Base-by-base conservation (phyloP, 1,140 invertebrate species). In the Telenomus remus region DNA sequence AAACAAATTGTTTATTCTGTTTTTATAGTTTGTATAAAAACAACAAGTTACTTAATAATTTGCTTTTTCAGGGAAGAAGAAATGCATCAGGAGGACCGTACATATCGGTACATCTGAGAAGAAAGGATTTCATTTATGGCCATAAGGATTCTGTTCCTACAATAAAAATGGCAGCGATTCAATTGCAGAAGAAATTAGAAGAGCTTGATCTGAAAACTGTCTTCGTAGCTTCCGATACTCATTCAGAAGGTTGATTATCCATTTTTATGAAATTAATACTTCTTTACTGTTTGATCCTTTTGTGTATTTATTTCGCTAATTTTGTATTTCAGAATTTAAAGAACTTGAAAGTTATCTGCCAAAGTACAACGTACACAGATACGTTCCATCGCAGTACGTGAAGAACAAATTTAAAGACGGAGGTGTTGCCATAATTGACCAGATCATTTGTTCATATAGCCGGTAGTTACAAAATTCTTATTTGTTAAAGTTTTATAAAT, bases 361-460 rank as follows among this genome's bases (percentile, higher is more conserved):
- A 13, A 79, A 87, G 39, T 89, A 89, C 80, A 73, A 82, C 76
- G 82, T 92, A 27, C 79, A 89, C 15, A 86, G 82, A 57, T 94
- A 89, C 81, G 79, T 73, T 34, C 89, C 91, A 47, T 76, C 85
- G 37, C 27, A 80, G 56, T 65, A 83, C 54, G 73, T 88, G 12
- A 87, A 87, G 57, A 78, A 85, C 7, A 85, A 90, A 76, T 92
- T 92, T 57, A 92, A 91, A 85, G 96, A 97, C 87, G 98, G 97
- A 13, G 95, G 94, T 11, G 85, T 96, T 39, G 97, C 97, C 1
- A 97, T 99, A 69, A 93, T 99, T 59, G 97, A 99, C 86, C 98
- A 99, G 89, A 96, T 98, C 79, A 95, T 99, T 74, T 97, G 96
- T 89, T 93, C 97, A 0, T 92, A 95, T 88, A 93, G 95, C 4